A percentile compares a stretch with the other conserved stretches of the same genome.
These are phyloP conservation scores for Acromyrmex echinatior DNA, from an alignment of 1,140 invertebrate species.

Conservation along the genomic window DNA sequence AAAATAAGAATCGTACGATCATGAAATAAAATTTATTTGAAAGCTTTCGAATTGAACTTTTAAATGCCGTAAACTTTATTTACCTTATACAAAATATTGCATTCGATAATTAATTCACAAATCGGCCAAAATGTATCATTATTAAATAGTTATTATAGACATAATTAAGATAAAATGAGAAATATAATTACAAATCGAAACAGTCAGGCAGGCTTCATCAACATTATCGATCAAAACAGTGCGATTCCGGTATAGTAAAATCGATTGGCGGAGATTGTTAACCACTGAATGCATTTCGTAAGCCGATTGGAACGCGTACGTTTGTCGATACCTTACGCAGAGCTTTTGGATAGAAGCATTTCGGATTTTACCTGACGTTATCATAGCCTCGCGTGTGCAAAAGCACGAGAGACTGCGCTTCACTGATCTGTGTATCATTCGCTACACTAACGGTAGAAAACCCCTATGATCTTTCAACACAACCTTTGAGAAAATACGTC, in stretches of 20 bases:
- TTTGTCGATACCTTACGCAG: slow-evolving; percentile 39
- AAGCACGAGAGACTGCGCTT: not conserved
- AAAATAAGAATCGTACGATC: no score
- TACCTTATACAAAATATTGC: not conserved
- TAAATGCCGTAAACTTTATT: no score
- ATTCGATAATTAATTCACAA: not conserved
- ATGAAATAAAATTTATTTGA: no score
- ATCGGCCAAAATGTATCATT: not conserved
- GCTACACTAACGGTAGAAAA: not conserved
- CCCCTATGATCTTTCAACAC: not conserved
- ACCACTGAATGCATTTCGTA: slow-evolving; percentile 14
- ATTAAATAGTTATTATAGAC: not conserved
- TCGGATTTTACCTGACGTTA: slow-evolving; percentile 29
- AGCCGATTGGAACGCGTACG: not conserved
- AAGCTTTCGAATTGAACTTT: no score
- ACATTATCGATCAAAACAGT: not conserved
- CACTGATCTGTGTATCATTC: slow-evolving; percentile 14
- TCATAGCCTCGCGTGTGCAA: slow-evolving; percentile 11
- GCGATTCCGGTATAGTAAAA: not conserved
- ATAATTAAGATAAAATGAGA: slow-evolving; percentile 15
- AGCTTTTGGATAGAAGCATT: slow-evolving; percentile 15
- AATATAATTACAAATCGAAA: not conserved
- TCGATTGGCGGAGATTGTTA: slow-evolving; percentile 10
- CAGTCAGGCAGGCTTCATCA: not conserved
- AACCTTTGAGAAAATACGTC: not conserved